These are phyloP conservation scores for Malurus splendens DNA, from an alignment of 2,797 vertebrate genomes.

Conservation along the genomic window DNA sequence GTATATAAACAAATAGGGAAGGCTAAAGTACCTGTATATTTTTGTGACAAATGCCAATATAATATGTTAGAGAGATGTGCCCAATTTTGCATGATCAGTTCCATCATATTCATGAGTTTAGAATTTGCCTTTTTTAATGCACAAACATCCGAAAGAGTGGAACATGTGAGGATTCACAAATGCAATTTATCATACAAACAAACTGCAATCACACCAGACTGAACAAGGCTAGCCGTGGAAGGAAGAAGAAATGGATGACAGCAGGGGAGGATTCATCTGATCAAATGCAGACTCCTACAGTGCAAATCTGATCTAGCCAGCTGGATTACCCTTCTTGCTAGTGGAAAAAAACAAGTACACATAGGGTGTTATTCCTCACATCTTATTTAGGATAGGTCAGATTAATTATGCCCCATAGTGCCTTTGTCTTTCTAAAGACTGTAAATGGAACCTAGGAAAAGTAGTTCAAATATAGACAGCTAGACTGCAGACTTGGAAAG, in stretches of 20 bases:
- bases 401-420: conserved; percentile 40
- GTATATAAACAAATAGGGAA: background rate
- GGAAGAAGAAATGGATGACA: conserved; percentile 13
- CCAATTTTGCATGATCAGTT: background rate
- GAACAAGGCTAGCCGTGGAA: conserved; percentile 11
- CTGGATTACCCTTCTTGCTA: conserved; percentile 31
- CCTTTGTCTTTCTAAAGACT: conserved; percentile 17
- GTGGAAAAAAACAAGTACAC: conserved; percentile 38
- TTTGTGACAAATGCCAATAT: background rate
- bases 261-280: conserved; percentile 31
- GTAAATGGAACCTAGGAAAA: background rate
- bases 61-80: background rate
- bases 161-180: background rate
- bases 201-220: background rate
- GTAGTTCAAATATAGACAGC: background rate
- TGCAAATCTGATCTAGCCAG: conserved; percentile 37
- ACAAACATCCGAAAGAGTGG: background rate
- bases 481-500: background rate
- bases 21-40: background rate
- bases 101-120: background rate
- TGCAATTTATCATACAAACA: background rate
- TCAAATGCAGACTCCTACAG: conserved; percentile 46
- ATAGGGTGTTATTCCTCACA: conserved; percentile 20
- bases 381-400: conserved; percentile 38
- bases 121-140: background rate